Conservation (phyloP, 2,113 vertebrate species). For the Callipepla californica region DNA sequence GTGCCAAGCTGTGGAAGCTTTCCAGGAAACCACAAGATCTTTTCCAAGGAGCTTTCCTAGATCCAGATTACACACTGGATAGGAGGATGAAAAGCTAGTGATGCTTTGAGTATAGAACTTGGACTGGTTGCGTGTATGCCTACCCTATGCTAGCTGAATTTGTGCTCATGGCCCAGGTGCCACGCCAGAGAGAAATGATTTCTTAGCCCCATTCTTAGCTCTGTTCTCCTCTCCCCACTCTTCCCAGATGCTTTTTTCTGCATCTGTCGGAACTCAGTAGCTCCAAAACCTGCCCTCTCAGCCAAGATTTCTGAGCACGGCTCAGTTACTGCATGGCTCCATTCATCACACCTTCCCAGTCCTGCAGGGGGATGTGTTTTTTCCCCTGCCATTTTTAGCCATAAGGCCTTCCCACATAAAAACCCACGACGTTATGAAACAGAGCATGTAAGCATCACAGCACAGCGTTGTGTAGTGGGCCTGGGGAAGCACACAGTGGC, state of each 20-base stretch:
- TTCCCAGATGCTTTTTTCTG: neutral
- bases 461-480: no score
- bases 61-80: neutral
- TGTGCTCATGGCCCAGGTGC: neutral
- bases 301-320: neutral
- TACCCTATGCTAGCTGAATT: neutral
- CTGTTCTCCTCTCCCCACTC: neutral
- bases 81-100: neutral
- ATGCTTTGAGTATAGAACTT: neutral
- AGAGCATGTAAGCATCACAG: accelerated
- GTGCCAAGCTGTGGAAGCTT: neutral
- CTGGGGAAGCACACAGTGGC: accelerated
- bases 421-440: neutral
- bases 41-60: neutral
- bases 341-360: neutral
- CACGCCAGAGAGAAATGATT: neutral
- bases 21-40: neutral
- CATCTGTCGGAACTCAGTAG: neutral
- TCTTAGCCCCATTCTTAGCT: neutral
- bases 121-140: neutral
- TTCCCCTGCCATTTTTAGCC: neutral
- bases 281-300: neutral
- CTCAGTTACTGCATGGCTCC: neutral
- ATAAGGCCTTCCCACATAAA: neutral
- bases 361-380: neutral